phyloP scores from a whole-genome alignment of 2,888 invertebrate genomes.

The Rhagonycha fulva region DNA sequence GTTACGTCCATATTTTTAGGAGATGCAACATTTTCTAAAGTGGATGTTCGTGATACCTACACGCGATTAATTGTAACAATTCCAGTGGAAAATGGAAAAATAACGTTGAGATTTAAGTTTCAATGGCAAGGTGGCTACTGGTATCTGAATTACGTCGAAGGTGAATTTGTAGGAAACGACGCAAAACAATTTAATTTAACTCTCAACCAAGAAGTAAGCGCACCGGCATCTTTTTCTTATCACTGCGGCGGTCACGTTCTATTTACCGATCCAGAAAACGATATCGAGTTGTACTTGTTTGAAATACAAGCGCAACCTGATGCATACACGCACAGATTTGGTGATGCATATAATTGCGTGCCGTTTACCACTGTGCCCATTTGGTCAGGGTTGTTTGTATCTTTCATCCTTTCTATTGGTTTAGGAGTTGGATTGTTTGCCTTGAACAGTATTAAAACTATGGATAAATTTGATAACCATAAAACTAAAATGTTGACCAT shows the following conservation, averaged over 20 bases:
- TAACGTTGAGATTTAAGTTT: slow-evolving; percentile 49
- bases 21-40: slow-evolving; percentile 24
- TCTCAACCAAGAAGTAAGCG: slow-evolving; percentile 42
- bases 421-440: slow-evolving; percentile 69
- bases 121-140: slow-evolving; percentile 48
- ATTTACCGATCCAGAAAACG: slow-evolving; percentile 45
- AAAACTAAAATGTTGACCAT: slow-evolving; percentile 76
- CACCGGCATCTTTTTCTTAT: slow-evolving; percentile 56
- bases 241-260: slow-evolving; percentile 50
- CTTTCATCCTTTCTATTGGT: slow-evolving; percentile 64
- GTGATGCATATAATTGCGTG: slow-evolving; percentile 69
- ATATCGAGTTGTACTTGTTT: slow-evolving; percentile 45
- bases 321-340: slow-evolving; percentile 53
- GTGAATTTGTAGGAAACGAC: slow-evolving; percentile 33
- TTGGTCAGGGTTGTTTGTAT: slow-evolving; percentile 73
- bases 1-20: slow-evolving; percentile 18
- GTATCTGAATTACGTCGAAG: slow-evolving; percentile 46
- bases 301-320: slow-evolving; percentile 57
- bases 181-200: slow-evolving; percentile 41
- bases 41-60: slow-evolving; percentile 36
- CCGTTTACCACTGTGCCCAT: slow-evolving; percentile 77
- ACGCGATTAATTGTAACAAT: slow-evolving; percentile 46
- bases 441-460: slow-evolving; percentile 75
- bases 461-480: slow-evolving; percentile 83
- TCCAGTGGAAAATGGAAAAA: slow-evolving; percentile 44